phyloP scores from a whole-genome alignment of 2,888 invertebrate genomes.

The Orgyia antiqua region DNA sequence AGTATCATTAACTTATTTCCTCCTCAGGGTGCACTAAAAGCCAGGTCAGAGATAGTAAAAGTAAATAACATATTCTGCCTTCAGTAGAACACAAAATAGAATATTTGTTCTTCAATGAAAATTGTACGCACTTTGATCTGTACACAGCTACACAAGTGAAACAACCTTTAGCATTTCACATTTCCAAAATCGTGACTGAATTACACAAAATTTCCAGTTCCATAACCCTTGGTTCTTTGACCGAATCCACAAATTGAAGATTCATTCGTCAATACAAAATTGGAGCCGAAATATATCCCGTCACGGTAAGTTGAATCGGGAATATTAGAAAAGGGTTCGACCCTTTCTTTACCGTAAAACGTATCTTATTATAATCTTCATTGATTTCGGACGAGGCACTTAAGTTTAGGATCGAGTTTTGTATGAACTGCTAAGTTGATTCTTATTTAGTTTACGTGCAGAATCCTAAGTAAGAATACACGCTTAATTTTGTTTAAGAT shows the following conservation, averaged over 20 bases:
- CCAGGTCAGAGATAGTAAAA: no score
- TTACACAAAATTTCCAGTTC: slow-evolving; percentile 11
- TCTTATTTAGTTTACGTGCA: slow-evolving; percentile 8
- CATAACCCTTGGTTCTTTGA: slow-evolving; percentile 6
- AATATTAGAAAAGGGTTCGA: slow-evolving; percentile 23
- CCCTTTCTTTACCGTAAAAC: slow-evolving; percentile 16
- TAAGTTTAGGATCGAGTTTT: slow-evolving; percentile 15
- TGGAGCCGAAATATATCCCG: slow-evolving; percentile 16
- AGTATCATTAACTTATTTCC: no score
- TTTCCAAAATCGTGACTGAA: slow-evolving; percentile 13
- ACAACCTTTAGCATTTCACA: no score
- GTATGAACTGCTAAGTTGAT: slow-evolving; percentile 5
- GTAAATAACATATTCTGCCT: no score
- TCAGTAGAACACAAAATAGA: no score
- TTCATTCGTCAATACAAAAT: slow-evolving; percentile 28
- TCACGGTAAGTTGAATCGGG: slow-evolving; percentile 14
- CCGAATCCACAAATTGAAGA: slow-evolving; percentile 17
- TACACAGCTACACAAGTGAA: no score
- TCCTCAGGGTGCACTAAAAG: no score
- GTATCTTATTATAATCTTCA: slow-evolving; percentile 22
- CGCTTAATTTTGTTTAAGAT: no score
- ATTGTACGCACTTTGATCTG: no score
- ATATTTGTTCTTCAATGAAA: no score
- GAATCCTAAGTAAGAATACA: background rate
- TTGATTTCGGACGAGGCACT: slow-evolving; percentile 20